Evolutionary conservation across 2,113 vertebrate genomes (phyloP), one percentile per base, ranked within the genome.

Genomic region (Pomatorhinus ruficollis): DNA sequence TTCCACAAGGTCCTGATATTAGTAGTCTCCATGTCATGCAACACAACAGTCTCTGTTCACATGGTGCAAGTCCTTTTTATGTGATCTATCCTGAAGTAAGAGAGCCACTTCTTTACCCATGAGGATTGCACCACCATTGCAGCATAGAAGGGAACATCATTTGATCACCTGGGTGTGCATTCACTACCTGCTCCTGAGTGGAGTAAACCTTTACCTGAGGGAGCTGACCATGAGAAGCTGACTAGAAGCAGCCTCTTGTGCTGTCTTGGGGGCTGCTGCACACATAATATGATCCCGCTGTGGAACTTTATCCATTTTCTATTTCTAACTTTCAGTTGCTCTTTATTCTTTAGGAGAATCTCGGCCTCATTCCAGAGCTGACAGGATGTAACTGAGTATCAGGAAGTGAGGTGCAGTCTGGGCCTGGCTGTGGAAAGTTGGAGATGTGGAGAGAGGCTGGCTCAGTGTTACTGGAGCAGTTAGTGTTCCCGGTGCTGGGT

Each of bases 1-100:
- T 98, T 98, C 94, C 94, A 79, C 81, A 97, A 97, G 79, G 93
- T 85, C 96, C 95, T 97, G 95, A 95, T 96, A 97, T 96, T 40
- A 92, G 86, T 93, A 83, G 83, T 93, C 80, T 92, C 57, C 35
- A 35, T 95, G 97, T 98, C 96, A 77, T 76, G 95, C 96, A 96
- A 42, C n/a, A 19, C 92, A 84, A 86, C 72, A 74, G 92, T 92
- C 81, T 96, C 85, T 80, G 54, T 84, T 97, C 97, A 96, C 94
- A 96, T 94, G 97, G 97, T 97, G 50, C 50, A 30, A 95, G 89
- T 74, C 87, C 90, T 95, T 77, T 98, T 97, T 96, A 95, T 96
- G 94, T 96, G 95, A 96, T 97, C 87, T 83, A 8, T 86, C 75
- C 87, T 96, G 96, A 98, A 97, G 96, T 97, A 98, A 97, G 96